Conservation (phyloP, 2,797 vertebrate genomes). For the Hyperoplus immaculatus region DNA sequence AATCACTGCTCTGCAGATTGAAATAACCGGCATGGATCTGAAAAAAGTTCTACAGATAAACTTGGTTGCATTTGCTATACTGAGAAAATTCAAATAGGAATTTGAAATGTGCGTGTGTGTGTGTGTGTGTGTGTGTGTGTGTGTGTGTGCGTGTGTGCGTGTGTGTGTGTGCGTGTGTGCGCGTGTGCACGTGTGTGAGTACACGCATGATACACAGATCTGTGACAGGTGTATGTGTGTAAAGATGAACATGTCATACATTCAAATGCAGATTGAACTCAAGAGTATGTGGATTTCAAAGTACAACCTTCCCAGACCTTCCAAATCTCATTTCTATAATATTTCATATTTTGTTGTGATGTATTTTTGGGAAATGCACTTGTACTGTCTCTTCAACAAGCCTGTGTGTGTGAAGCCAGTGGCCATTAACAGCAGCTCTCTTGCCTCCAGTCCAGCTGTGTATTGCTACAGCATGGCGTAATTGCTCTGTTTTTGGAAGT, state of each 20-base stretch:
- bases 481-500: constrained; percentile 61
- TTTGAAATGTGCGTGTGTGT: background rate
- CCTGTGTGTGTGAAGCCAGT: background rate
- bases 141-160: too few relatives aligned
- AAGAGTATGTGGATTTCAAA: background rate
- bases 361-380: constrained; percentile 45
- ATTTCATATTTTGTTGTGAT: constrained; percentile 15
- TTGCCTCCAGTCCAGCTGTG: constrained; percentile 34
- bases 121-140: too few relatives aligned
- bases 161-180: too few relatives aligned
- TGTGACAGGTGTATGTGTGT: background rate
- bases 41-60: constrained; percentile 52
- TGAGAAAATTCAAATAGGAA: constrained; percentile 28
- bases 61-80: background rate
- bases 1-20: constrained; percentile 27
- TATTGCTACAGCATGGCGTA: constrained; percentile 27
- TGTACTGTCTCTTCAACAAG: constrained; percentile 16
- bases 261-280: background rate
- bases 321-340: constrained; percentile 28
- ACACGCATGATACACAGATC: too few relatives aligned
- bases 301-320: constrained; percentile 3
- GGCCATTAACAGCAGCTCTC: constrained; percentile 60
- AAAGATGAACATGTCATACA: background rate
- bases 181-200: too few relatives aligned
- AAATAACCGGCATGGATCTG: constrained; percentile 41